These are phyloP conservation scores for Acanthurus leucopareius DNA, from an alignment of 2,797 vertebrate species.

Conservation along the genomic window DNA sequence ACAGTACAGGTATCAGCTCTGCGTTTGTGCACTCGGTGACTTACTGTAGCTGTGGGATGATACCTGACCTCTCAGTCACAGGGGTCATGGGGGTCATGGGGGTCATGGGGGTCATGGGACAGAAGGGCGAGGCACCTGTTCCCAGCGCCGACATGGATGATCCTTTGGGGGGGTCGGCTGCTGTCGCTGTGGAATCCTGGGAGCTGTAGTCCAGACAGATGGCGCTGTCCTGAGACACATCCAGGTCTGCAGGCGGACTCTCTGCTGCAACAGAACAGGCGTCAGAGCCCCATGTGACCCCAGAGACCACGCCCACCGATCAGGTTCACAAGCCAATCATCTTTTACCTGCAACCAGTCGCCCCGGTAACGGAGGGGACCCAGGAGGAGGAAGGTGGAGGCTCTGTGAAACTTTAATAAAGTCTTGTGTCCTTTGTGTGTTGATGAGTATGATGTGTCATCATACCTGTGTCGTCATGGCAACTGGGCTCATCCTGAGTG, in stretches of 20 bases:
- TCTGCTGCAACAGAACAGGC: not conserved
- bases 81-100: slow-evolving; percentile 92
- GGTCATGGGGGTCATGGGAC: slow-evolving; percentile 88
- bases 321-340: too few relatives aligned
- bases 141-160: slow-evolving; percentile 26
- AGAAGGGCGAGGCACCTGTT: slow-evolving; percentile 62
- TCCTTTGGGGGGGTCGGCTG: slow-evolving; percentile 22
- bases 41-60: slow-evolving; percentile 95
- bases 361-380: too few relatives aligned
- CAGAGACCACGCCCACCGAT: too few relatives aligned
- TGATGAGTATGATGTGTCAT: slow-evolving; percentile 5
- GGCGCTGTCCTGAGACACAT: slow-evolving; percentile 66
- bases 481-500: slow-evolving; percentile 75
- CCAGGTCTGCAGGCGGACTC: not conserved
- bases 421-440: too few relatives aligned
- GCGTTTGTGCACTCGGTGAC: slow-evolving; percentile 43
- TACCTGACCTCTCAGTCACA: slow-evolving; percentile 90
- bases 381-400: too few relatives aligned
- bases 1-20: not conserved
- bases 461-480: slow-evolving; percentile 33
- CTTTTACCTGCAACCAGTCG: too few relatives aligned
- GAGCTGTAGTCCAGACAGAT: slow-evolving; percentile 56
- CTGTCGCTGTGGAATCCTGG: slow-evolving; percentile 32
- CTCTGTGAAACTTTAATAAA: too few relatives aligned
- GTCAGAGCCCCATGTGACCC: too few relatives aligned